A percentile compares a stretch with the other conserved stretches of the same genome.
Conservation (phyloP, 2,797 vertebrate genomes). For the Tangara arthus region DNA sequence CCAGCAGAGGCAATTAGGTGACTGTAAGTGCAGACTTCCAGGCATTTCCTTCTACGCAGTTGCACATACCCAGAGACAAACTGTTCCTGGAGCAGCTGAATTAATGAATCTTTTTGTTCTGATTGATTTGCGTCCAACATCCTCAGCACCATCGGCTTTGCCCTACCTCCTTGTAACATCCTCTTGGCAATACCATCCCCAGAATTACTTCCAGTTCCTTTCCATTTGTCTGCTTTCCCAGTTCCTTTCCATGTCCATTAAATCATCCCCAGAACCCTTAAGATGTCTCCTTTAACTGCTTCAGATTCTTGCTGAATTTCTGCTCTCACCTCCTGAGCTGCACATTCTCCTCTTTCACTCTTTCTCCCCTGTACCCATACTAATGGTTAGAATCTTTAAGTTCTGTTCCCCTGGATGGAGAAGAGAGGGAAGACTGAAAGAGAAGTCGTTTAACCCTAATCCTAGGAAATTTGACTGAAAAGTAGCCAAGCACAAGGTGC, state of each 20-base stretch:
- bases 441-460: background rate
- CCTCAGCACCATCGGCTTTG: background rate
- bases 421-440: background rate
- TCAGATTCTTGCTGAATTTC: background rate
- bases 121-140: conserved; percentile 16
- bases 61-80: conserved; percentile 36
- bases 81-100: conserved; percentile 27
- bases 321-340: background rate
- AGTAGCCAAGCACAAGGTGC: background rate
- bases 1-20: background rate
- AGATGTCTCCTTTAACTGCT: background rate
- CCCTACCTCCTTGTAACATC: background rate
- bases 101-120: conserved; percentile 11
- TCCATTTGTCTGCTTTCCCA: conserved; percentile 4
- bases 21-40: conserved; percentile 18
- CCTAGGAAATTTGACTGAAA: background rate
- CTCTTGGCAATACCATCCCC: background rate
- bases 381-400: background rate
- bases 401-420: background rate
- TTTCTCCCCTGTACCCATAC: background rate
- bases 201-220: conserved; percentile 30
- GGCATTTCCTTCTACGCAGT: conserved; percentile 43
- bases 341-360: background rate
- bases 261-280: background rate
- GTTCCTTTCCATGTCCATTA: background rate